Evolutionary conservation across 2,888 invertebrate genomes (phyloP).

Genomic region (Poecilus cupreus): DNA sequence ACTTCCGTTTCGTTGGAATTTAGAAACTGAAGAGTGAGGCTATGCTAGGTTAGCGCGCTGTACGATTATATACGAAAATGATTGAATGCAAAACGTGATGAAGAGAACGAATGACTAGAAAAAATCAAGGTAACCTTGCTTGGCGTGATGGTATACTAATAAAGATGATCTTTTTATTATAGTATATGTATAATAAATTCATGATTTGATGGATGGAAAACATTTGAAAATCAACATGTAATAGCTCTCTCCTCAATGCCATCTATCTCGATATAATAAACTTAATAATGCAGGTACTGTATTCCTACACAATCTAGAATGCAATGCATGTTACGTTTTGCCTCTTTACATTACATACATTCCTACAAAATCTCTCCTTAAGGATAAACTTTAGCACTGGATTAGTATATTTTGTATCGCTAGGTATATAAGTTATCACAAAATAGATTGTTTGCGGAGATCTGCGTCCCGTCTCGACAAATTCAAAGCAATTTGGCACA

Average conservation of each 20-base stretch:
- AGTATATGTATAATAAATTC: slow-evolving; percentile 50
- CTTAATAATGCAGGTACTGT: slow-evolving; percentile 62
- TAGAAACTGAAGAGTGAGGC: slow-evolving; percentile 34
- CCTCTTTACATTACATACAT: slow-evolving; percentile 40
- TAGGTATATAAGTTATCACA: slow-evolving; percentile 61
- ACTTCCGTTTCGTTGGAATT: slow-evolving; percentile 52
- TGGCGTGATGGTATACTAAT: slow-evolving; percentile 49
- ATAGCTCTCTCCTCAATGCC: slow-evolving; percentile 43
- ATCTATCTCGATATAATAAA: slow-evolving; percentile 57
- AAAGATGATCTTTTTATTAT: slow-evolving; percentile 42
- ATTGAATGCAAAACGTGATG: not conserved
- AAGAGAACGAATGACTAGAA: slow-evolving; percentile 53
- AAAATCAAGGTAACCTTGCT: slow-evolving; percentile 56
- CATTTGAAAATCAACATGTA: slow-evolving; percentile 52
- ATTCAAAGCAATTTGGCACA: slow-evolving; percentile 43
- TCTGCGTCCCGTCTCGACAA: slow-evolving; percentile 39
- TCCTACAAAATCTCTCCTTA: slow-evolving; percentile 57
- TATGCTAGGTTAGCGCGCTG: not conserved
- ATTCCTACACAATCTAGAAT: slow-evolving; percentile 58
- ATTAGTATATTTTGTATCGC: slow-evolving; percentile 59
- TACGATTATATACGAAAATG: not conserved
- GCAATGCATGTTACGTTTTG: slow-evolving; percentile 56
- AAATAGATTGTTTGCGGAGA: slow-evolving; percentile 60
- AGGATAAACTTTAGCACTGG: slow-evolving; percentile 57
- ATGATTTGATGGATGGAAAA: slow-evolving; percentile 56